A percentile compares a stretch with the other conserved stretches of the same genome.
Evolutionary conservation across 2,888 invertebrate species (phyloP).

Genomic region (Mellilla xanthometata): DNA sequence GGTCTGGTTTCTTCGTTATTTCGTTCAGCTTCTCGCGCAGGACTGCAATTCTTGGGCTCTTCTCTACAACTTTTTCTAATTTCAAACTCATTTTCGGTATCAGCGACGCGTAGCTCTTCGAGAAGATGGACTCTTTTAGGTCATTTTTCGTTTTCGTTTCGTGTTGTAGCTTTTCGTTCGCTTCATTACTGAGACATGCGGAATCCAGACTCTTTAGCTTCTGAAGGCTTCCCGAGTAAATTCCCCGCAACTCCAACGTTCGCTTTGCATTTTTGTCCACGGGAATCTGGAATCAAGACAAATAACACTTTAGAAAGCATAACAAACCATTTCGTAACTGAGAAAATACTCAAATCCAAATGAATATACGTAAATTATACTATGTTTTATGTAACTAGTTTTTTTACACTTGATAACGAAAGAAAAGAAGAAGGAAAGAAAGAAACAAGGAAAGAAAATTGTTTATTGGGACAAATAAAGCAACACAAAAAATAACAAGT

Average conservation of each 20-base stretch:
- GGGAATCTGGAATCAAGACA: slow-evolving; percentile 65
- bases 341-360: too few species aligned
- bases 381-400: too few species aligned
- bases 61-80: slow-evolving; percentile 67
- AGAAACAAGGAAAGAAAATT: too few species aligned
- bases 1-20: slow-evolving; percentile 70
- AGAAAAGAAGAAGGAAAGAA: too few species aligned
- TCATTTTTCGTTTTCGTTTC: slow-evolving; percentile 54
- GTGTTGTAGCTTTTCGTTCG: slow-evolving; percentile 42
- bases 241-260: slow-evolving; percentile 61
- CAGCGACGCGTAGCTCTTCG: slow-evolving; percentile 63
- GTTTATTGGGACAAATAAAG: too few species aligned
- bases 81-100: slow-evolving; percentile 75
- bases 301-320: too few species aligned
- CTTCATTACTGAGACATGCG: slow-evolving; percentile 46
- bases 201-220: slow-evolving; percentile 56
- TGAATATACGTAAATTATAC: too few species aligned
- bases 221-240: slow-evolving; percentile 57
- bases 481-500: too few species aligned
- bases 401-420: too few species aligned
- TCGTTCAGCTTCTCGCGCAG: slow-evolving; percentile 73
- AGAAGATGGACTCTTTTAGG: slow-evolving; percentile 57
- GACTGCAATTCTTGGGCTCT: slow-evolving; percentile 73
- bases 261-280: slow-evolving; percentile 73
- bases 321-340: too few species aligned